Base-by-base conservation (phyloP, 2,797 vertebrate species). In the Chaetophractus vellerosus region DNA sequence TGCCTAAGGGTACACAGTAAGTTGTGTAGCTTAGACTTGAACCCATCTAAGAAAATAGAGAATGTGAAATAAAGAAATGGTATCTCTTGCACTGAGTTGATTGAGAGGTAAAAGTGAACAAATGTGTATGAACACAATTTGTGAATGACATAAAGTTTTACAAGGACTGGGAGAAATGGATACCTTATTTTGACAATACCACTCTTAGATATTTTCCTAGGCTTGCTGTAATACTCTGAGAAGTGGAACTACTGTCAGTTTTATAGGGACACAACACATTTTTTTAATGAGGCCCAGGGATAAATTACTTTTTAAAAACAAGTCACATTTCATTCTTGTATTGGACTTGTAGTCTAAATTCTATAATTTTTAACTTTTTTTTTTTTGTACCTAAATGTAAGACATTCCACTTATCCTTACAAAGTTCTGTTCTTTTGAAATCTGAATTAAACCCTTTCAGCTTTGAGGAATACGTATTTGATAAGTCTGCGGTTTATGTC, bases 381-480 rank as follows among this genome's bases (percentile, higher is more conserved):
- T 38, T 38, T 38, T 38, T 38, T 38, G 14, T 91, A 92, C 3
- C 1, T 83, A 88, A 12, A 68, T 48, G 12, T 9, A 41, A 94
- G 57, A 82, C 8, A 66, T 94, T 71, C 24, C 8, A 18, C 78
- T 72, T 90, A 84, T 90, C 74, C 50, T 92, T 89, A 76, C n/a
- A 89, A 26, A 89, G 69, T 41, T 76, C 79, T 41, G 88, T 38
- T 4, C 18, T 76, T 96, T 81, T 68, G 57, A 82, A 88, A 61
- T 61, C 10, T 69, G 79, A 82, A 75, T 85, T 59, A 75, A 82
- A 63, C 41, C 48, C 64, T 86, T 69, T 28, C 33, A 80, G 59
- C 33, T 93, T 69, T 80, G 21, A 74, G 31, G 57, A 76, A 72
- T 1, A n/a, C 6, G 74, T 2, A 88, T 80, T 94, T 92, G 50